Evolutionary conservation across 2,888 invertebrate species (phyloP).

Genomic region (Ectemnius continuus): DNA sequence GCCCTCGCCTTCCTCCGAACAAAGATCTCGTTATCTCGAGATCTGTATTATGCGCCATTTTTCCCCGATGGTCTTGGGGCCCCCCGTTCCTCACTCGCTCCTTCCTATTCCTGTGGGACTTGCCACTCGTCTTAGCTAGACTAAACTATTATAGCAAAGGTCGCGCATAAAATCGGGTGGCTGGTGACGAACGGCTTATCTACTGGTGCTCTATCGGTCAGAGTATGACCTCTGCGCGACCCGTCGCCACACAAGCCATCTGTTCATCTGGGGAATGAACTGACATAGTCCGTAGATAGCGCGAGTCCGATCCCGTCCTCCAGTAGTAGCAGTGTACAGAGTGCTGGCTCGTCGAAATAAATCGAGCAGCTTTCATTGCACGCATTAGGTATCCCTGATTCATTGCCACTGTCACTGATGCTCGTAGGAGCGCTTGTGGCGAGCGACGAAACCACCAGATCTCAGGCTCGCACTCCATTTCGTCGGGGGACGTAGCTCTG

Average conservation of each 20-base stretch:
- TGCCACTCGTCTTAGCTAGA: neutral
- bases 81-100: neutral
- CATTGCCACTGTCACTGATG: neutral
- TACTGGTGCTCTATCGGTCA: neutral
- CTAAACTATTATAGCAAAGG: neutral
- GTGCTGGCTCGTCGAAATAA: neutral
- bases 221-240: neutral
- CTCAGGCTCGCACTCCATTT: neutral
- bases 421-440: neutral
- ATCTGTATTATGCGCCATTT: slow-evolving; percentile 14
- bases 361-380: neutral
- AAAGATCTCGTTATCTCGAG: slow-evolving; percentile 22
- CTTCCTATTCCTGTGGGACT: neutral
- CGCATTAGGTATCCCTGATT: neutral
- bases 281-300: neutral
- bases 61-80: neutral
- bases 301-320: no score
- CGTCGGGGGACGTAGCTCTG: neutral
- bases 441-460: neutral
- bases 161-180: neutral
- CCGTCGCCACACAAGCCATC: neutral
- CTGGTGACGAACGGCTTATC: neutral
- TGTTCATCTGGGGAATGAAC: neutral
- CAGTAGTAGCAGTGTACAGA: neutral
- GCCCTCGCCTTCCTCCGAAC: slow-evolving; percentile 5